Conservation (phyloP, 2,113 vertebrate genomes). For the Dicaeum eximium region DNA sequence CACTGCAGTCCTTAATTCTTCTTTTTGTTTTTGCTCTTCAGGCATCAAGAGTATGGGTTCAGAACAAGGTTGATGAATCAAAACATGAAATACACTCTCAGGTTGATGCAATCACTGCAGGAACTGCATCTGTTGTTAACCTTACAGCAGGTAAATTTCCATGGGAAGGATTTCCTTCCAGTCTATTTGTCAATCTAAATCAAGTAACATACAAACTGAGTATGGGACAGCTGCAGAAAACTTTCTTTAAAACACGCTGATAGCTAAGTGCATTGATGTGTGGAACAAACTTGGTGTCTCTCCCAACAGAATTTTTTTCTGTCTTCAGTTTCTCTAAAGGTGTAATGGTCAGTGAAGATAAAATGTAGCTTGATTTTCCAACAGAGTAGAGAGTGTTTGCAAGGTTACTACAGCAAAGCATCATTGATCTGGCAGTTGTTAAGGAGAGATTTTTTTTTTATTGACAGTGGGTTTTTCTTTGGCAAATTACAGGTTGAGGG, state of each 20-base stretch:
- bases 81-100: slow-evolving; percentile 99
- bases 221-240: neutral
- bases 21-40: slow-evolving; percentile 63
- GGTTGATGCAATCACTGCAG: slow-evolving; percentile 97
- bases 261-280: neutral
- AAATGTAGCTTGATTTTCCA: neutral
- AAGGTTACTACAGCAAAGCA: neutral
- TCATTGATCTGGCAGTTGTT: neutral
- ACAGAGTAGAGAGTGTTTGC: neutral
- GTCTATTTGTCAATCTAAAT: neutral
- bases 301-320: neutral
- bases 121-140: slow-evolving; percentile 98
- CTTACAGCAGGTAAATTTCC: slow-evolving; percentile 91
- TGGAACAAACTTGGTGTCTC: neutral
- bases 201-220: neutral
- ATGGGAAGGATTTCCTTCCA: neutral
- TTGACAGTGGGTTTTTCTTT: neutral
- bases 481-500: neutral
- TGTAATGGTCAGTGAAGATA: neutral
- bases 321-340: neutral
- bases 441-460: neutral
- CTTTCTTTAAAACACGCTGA: neutral
- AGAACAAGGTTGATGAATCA: slow-evolving; percentile 99
- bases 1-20: neutral
- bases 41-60: slow-evolving; percentile 98